Evolutionary conservation across 1,140 invertebrate genomes (phyloP), one percentile per base, ranked within the genome.

Genomic region (Musca vetustissima): DNA sequence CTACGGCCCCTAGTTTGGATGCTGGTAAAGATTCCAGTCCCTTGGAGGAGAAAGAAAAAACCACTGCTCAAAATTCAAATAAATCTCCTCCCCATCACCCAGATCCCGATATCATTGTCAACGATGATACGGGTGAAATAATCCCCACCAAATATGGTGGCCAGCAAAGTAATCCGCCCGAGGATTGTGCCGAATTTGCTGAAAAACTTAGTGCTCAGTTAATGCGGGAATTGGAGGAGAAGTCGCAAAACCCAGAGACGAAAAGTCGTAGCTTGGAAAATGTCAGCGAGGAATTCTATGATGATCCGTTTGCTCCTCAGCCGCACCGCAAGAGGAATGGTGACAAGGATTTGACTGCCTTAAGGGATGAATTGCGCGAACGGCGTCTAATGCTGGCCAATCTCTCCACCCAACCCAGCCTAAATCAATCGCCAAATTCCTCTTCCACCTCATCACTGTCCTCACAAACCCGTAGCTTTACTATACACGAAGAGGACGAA

Each of bases 171-270:
- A 48, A 70, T 22, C 64, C 70, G 32, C 72, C 72, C 68, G 87
- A 88, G 72, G 89, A 92, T 77, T 83, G 93, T 50, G 89, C 89
- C 2, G 90, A 92, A 72, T 92, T 92, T 72, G 91, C 91, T 1
- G 91, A 93, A 74, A 90, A 92, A 76, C 78, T 91, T 4, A 87
- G 85, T 65, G 91, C 91, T 74, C 91, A 91, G 74, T 81, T 93
- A 32, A 84, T 92, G 52, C 86, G 89, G 67, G 90, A 93, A 82
- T 89, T 92, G 55, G 90, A 93, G 74, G 88, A 90, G 77, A 92
- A 87, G 65, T 81, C 81, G 53, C 72, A 57, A 67, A 70, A 69
- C 1, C 75, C 76, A 21, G 57, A 61, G 36, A 36, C 28, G 13
- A 43, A 43, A 43, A 79, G 74, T 17, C 74, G 74, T 4, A 80